Evolutionary conservation across 2,888 invertebrate species (phyloP), one percentile per base, ranked within the genome.

Genomic region (Eretmocerus hayati): DNA sequence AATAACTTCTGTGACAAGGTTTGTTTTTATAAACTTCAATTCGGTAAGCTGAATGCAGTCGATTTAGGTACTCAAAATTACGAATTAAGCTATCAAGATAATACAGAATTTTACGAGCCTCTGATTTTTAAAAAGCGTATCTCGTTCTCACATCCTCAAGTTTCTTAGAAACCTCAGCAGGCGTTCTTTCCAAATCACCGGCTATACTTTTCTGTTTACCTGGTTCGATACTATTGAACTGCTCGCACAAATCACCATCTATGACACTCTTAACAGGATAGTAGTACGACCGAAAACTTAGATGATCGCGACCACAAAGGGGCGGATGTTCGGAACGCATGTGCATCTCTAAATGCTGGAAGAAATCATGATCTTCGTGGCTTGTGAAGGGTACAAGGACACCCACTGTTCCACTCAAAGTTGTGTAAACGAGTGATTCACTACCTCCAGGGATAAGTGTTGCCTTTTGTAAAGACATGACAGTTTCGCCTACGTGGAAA

Each of bases 331-430:
- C 97, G 56, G 93, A 90, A 43, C 99, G 78, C 93, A 99, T 93
- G 71, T 99, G 96, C 97, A 99, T 99, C 73, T 99, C 99, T 55
- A 99, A 76, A 74, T 97, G 95, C 68, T 97, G 96, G 76, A 99
- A 99, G 72, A 99, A 97, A 69, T 99, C 99, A 62, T 94, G 95
- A 72, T 99, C 97, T 76, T 97, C 95, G 61, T 92, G 84, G 16
- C 92, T 91, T 0, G 93, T 92, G 65, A 96, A 95, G 0, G 95
- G 93, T 18, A 95, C 87, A 32, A 96, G 76, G 6, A 93, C 92
- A 2, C 95, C 95, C 0, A 96, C 87, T 0, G 91, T 84, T 3
- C 96, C 99, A 52, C 94, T 91, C 13, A 99, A 71, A 0, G 97
- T 96, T 0, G 96, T 91, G 69, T 99, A 99, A 2, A 99, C 85